Base-by-base conservation (phyloP, 2,797 vertebrate species). In the Rhinophrynus dorsalis region DNA sequence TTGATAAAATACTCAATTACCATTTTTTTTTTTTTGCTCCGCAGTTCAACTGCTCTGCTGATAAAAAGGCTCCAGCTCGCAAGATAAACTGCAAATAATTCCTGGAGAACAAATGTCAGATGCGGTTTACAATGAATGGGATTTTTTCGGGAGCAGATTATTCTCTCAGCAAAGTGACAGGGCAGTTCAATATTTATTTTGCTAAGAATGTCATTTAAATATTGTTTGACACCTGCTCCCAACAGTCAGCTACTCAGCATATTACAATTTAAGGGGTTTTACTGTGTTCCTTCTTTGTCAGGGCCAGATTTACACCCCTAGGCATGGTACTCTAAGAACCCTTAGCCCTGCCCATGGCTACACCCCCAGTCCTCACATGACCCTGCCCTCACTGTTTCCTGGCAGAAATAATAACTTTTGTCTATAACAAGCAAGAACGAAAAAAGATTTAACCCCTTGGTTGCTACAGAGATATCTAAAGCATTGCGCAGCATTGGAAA, bases 1-100 rank as follows among this genome's bases (percentile, higher is more conserved):
- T 89, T 88, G 90, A 92, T 90, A 92, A 92, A 93, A 92, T 88
- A 89, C 83, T 89, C 88, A 90, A 89, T 92, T 91, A 90, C 83
- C 85, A 82, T 85, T 84, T 90, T 89, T 66, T 35, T 12, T 35
- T 59, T 60, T 78, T 81, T 29, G 67, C 76, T 69, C 74, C 78
- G 79, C 82, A 84, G 82, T 87, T 86, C 83, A 84, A 88, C 81
- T 86, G 85, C 84, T 82, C 78, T 74, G 78, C 83, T 85, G 86
- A 89, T 90, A 88, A 86, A 75, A 87, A 84, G 76, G 73, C 80
- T 83, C 84, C 37, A 79, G 78, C 79, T 83, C 79, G 70, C 75
- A 85, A 91, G 84, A 90, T 86, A 90, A 91, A 89, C 83, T 84
- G 80, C 84, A 87, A 90, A 90, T 89, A 86, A 85, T 90, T 92